These are phyloP conservation scores for Ptychadena robeensis DNA, from an alignment of 2,797 vertebrate genomes.

Conservation along the genomic window DNA sequence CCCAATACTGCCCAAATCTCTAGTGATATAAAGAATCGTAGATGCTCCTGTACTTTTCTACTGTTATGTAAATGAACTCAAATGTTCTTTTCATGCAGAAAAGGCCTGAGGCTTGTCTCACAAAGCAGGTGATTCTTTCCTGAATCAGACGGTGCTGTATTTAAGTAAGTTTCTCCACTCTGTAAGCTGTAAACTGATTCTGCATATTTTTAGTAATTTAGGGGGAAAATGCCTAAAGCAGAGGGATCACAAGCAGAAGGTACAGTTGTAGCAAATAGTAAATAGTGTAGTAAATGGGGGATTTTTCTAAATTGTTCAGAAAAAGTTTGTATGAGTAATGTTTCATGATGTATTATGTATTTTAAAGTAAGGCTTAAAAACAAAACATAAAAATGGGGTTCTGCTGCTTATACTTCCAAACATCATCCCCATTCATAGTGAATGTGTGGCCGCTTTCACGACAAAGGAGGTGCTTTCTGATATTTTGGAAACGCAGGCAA, in stretches of 20 bases:
- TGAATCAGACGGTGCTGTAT: neutral
- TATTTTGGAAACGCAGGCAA: no score
- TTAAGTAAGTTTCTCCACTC: neutral
- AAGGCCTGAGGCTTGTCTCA: neutral
- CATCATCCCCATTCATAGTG: no score
- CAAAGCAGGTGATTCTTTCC: neutral
- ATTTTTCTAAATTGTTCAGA: neutral
- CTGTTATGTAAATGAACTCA: neutral
- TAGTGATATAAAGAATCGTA: neutral
- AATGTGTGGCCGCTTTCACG: no score
- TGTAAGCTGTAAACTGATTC: neutral
- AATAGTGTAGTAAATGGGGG: neutral
- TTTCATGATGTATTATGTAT: no score
- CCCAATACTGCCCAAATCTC: neutral
- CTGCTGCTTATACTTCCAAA: no score
- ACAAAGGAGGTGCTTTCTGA: no score
- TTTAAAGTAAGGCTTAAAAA: no score
- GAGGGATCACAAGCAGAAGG: constrained; percentile 7
- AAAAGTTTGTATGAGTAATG: neutral
- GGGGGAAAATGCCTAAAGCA: neutral
- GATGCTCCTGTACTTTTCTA: neutral
- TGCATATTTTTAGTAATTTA: constrained; percentile 23
- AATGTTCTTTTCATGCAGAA: neutral
- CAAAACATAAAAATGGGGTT: no score
- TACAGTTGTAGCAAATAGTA: constrained; percentile 14